Evolutionary conservation across 2,888 invertebrate species (phyloP).

Genomic region (Napeogenes sylphis): DNA sequence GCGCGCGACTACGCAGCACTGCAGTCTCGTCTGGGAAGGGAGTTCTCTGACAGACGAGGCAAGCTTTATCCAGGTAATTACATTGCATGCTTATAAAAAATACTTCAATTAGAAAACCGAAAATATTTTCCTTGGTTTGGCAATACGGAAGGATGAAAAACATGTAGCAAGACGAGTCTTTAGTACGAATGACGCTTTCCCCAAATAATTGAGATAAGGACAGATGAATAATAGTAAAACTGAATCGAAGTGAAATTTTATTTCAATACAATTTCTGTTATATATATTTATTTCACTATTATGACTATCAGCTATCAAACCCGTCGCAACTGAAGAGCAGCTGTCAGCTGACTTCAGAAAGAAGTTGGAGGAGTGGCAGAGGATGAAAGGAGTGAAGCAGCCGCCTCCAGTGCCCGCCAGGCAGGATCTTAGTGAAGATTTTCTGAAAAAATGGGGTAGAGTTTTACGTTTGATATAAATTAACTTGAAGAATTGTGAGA

Average conservation of each 20-base stretch:
- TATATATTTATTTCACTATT: too few relatives aligned
- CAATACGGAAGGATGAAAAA: too few relatives aligned
- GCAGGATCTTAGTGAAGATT: constrained; percentile 87
- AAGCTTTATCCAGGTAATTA: constrained; percentile 46
- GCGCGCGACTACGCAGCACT: constrained; percentile 83
- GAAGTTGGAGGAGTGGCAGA: constrained; percentile 92
- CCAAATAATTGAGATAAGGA: too few relatives aligned
- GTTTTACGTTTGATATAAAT: background rate
- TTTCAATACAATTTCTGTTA: too few relatives aligned
- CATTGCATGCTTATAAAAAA: background rate
- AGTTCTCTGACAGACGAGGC: constrained; percentile 83
- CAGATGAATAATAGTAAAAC: too few relatives aligned
- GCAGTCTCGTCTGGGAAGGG: constrained; percentile 84
- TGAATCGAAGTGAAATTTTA: too few relatives aligned
- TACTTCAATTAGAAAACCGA: too few relatives aligned
- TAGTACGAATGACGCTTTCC: too few relatives aligned
- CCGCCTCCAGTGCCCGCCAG: constrained; percentile 77
- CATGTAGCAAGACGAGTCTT: too few relatives aligned
- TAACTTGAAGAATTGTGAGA: background rate
- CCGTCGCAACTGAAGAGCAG: constrained; percentile 81
- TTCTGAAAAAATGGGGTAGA: constrained; percentile 86
- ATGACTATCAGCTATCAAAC: constrained; percentile 46
- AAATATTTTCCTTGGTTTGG: too few relatives aligned
- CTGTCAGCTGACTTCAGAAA: constrained; percentile 88
- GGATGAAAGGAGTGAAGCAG: constrained; percentile 77